These are phyloP conservation scores for Enteromius argenteus DNA, from an alignment of 2,797 vertebrate genomes.

Conservation along the genomic window DNA sequence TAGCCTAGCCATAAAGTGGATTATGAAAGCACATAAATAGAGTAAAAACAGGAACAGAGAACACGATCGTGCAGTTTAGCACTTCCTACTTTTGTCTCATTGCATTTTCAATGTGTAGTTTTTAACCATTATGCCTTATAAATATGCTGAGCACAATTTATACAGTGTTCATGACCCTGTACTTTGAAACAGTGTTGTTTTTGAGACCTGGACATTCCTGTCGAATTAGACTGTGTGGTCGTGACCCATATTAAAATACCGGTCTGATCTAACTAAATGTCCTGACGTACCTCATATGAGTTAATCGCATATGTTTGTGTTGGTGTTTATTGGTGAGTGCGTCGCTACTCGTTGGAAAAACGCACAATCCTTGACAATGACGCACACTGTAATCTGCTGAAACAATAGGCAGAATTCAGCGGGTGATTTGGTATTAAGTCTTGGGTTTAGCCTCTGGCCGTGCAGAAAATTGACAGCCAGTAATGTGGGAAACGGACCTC, in stretches of 20 bases:
- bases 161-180: background rate
- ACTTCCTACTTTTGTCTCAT: conserved; percentile 27
- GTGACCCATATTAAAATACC: conserved; percentile 50
- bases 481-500: conserved; percentile 7
- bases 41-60: conserved; percentile 28
- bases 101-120: background rate
- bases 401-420: conserved; percentile 50
- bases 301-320: conserved; percentile 37
- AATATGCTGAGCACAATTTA: background rate
- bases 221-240: conserved; percentile 36
- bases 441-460: conserved; percentile 23
- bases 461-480: conserved; percentile 27
- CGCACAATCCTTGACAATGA: conserved; percentile 30
- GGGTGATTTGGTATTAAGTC: conserved; percentile 35
- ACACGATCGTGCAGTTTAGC: background rate
- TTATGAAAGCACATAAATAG: conserved; percentile 30
- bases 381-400: conserved; percentile 44
- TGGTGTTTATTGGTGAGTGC: conserved; percentile 1
- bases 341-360: conserved; percentile 30
- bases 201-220: conserved; percentile 12
- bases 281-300: conserved; percentile 38
- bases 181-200: conserved; percentile 26
- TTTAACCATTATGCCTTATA: background rate
- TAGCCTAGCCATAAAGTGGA: conserved; percentile 1
- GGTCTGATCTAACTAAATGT: conserved; percentile 40